Evolutionary conservation across 2,888 invertebrate genomes (phyloP), one percentile per base, ranked within the genome.

Genomic region (Zootermopsis nevadensis): DNA sequence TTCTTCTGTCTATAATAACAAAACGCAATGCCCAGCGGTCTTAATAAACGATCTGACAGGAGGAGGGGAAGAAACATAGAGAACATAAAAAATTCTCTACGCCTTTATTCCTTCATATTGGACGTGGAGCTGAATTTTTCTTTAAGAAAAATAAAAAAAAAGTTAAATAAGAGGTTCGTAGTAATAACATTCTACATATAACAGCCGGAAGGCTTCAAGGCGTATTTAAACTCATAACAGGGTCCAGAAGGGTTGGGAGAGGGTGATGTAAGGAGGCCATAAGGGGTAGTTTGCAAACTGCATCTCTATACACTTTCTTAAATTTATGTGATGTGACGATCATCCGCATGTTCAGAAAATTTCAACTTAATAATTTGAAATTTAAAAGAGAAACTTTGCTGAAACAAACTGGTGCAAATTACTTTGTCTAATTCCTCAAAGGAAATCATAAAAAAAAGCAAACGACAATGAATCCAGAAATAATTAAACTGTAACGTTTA

Each of bases 151-250:
- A 77, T 55, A 27, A 77, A 77, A 55, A 77, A 60, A 79, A 79
- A 35, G 10, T 79, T 24, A 82, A 74, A 82, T 74, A 74, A 74
- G 72, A 81, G 82, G 82, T 82, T 76, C 76, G 72, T 74, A 82
- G 60, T 82, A 82, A 82, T 82, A 82, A 82, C 82, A 82, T 82
- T 82, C 82, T 74, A 53, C 55, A 55, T 55, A 82, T 82, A 82
- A 82, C 82, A 82, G 76, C 82, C 82, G 22, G 53, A 30, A 53
- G 82, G 74, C 30, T 74, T 55, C 74, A 82, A 74, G 82, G 74
- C 82, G 82, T 66, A 79, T 79, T 79, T 79, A 79, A 74, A 74
- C 35, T 33, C 35, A 60, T 60, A 35, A 79, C 35, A 60, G 60
- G 74, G 27, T 19, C 22, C 31, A 33, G 74, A 74, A 38, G 66